Conservation (phyloP, 2,113 vertebrate species). For the Osmerus mordax region DNA sequence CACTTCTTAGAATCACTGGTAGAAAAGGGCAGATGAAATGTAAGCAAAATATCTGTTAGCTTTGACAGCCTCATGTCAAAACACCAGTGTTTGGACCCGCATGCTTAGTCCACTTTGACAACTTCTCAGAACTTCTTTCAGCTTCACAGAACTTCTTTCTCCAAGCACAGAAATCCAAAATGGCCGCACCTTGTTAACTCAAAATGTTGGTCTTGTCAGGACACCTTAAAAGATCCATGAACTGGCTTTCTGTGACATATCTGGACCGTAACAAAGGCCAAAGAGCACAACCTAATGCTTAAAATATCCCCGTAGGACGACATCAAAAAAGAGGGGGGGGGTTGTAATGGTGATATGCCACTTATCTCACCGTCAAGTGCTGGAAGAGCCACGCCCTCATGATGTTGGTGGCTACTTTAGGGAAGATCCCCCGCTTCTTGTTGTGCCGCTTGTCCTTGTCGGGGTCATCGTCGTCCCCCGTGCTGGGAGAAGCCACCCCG, state of each 20-base stretch:
- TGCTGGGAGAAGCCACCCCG: slow-evolving; percentile 89
- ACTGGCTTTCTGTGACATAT: not conserved
- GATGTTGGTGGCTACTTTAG: slow-evolving; percentile 98
- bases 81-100: not conserved
- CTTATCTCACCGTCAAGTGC: slow-evolving; percentile 89
- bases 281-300: not conserved
- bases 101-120: not conserved
- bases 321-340: not conserved
- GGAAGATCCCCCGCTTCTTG: slow-evolving; percentile 97
- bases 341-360: slow-evolving; percentile 22
- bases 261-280: not conserved
- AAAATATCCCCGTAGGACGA: not conserved
- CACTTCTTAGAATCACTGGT: too few species aligned
- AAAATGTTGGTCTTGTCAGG: not conserved
- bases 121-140: not conserved
- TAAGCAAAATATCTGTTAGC: not conserved
- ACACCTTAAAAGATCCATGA: not conserved
- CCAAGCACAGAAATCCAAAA: not conserved
- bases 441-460: slow-evolving; percentile 93
- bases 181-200: not conserved
- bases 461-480: slow-evolving; percentile 90
- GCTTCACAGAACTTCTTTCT: too few species aligned
- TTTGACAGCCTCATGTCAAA: not conserved
- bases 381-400: slow-evolving; percentile 98
- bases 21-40: too few species aligned